Conservation (phyloP, 2,888 invertebrate genomes). For the Ichneumoninae sp. region DNA sequence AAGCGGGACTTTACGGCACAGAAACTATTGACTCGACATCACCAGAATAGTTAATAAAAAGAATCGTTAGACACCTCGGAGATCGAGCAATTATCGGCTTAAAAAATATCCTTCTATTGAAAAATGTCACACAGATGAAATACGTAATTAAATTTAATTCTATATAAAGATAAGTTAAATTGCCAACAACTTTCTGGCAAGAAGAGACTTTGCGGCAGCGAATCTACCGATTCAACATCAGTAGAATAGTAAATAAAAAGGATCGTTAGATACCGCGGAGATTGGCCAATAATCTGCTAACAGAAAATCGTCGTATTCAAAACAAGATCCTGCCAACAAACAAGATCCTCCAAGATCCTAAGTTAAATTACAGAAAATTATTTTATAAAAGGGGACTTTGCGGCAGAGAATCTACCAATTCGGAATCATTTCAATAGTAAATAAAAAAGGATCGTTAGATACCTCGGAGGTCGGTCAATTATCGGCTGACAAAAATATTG, state of each 20-base stretch:
- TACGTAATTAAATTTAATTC: too few relatives aligned
- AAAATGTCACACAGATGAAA: too few relatives aligned
- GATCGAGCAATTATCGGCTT: slow-evolving; percentile 33
- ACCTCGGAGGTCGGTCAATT: slow-evolving; percentile 34
- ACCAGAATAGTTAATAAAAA: slow-evolving; percentile 25
- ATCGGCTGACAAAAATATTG: slow-evolving; percentile 14
- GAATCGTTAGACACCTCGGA: slow-evolving; percentile 31
- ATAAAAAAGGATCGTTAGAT: slow-evolving; percentile 35
- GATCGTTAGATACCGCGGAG: too few relatives aligned
- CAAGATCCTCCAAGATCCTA: too few relatives aligned
- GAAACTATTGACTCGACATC: slow-evolving; percentile 13
- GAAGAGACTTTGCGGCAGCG: too few relatives aligned
- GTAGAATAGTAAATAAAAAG: too few relatives aligned
- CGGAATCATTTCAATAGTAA: slow-evolving; percentile 4
- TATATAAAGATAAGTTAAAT: too few relatives aligned
- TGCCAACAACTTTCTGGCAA: too few relatives aligned
- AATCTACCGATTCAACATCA: too few relatives aligned
- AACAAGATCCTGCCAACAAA: too few relatives aligned
- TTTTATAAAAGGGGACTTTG: neutral
- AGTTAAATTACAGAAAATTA: slow-evolving; percentile 12
- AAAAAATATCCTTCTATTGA: neutral
- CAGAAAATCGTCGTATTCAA: too few relatives aligned
- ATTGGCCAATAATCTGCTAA: too few relatives aligned
- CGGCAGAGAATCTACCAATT: neutral
- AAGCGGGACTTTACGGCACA: neutral